Base-by-base conservation (phyloP, 2,113 vertebrate species). In the Chamaea fasciata region DNA sequence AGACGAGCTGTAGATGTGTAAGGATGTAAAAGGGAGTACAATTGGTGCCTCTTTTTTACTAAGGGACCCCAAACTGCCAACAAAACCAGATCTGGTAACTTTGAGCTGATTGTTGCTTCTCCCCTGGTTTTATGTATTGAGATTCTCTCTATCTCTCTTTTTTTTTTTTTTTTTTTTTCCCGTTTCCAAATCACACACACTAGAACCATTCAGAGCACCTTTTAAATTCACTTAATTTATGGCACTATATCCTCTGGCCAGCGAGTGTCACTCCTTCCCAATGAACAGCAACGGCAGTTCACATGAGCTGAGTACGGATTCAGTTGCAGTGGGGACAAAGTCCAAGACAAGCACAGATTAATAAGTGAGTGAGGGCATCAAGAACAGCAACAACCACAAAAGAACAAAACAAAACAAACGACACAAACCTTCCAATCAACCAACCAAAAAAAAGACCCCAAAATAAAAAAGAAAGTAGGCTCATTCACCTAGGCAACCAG, bases 201-300 rank as follows among this genome's bases (percentile, higher is more conserved):
- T 74, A 85, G 85, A 78, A 68, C 17, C 20, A 52, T 26, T 53
- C 35, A 55, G 56, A 70, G 12, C 22, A 55, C 20, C 9, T 23
- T 33, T 46, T 41, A 75, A 73, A 79, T 50, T 71, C n/a, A 55
- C 9, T 26, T 71, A 35, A 18, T 49, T 80, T n/a, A 82, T 46
- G 39, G 15, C 71, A 92, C 7, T 93, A 23, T 28, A 57, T 63
- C 53, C 73, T 77, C 50, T 55, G 41, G 37, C 92, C 96, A 95
- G 71, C 31, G 35, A 67, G 85, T 74, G 85, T 90, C 94, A 86
- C 88, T 93, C 75, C 63, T 90, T 67, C 82, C 62, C 78, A 87
- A 9, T 13, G 37, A 92, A 92, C 35, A 52, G 63, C 47, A 71
- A 87, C 55, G 37, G 13, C 31, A 86, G 52, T 39, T 68, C 31